Evolutionary conservation across 2,113 vertebrate species (phyloP), one percentile per base, ranked within the genome.

Genomic region (Psilopogon haemacephalus): DNA sequence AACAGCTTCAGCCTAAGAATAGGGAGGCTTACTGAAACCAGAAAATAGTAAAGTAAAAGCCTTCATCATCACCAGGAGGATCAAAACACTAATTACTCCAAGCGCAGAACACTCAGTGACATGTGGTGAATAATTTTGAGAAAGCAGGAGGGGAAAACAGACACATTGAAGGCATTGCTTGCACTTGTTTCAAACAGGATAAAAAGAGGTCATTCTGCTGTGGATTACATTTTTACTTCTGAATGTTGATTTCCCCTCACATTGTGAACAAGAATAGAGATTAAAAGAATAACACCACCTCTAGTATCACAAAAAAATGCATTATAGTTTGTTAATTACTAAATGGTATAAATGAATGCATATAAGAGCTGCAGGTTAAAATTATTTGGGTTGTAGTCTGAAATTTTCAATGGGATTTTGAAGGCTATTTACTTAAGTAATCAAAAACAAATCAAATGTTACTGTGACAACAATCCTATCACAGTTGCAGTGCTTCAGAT

Each of bases 371-470:
- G 11, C 20, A 64, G 27, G 64, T n/a, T 60, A 64, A 72, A 91
- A 86, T 75, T 28, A 32, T 58, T 63, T 64, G 62, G 80, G 86
- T 72, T 65, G 63, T 83, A 91, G 56, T 38, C 38, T 95, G 78
- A 95, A 95, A 72, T 79, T 80, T 37, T 75, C 67, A 87, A 69
- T 33, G 85, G 86, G 73, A 94, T 93, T 95, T 95, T 56, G 48
- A 86, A 96, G 42, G 71, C n/a, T 96, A 82, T 96, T 97, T 96
- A 87, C 58, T 94, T 15, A 89, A 88, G 40, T 94, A 94, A 94
- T 96, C 90, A 94, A 96, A 95, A 95, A 84, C 68, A 97, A 94
- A 60, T 50, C 42, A 96, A 67, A 95, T 10, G 60, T 97, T 97
- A 71, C 94, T 30, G 85, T 95, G 89, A 93, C 84, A 97, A 97